These are phyloP conservation scores for Chrysoperla carnea DNA, from an alignment of 1,140 invertebrate genomes.

Conservation along the genomic window DNA sequence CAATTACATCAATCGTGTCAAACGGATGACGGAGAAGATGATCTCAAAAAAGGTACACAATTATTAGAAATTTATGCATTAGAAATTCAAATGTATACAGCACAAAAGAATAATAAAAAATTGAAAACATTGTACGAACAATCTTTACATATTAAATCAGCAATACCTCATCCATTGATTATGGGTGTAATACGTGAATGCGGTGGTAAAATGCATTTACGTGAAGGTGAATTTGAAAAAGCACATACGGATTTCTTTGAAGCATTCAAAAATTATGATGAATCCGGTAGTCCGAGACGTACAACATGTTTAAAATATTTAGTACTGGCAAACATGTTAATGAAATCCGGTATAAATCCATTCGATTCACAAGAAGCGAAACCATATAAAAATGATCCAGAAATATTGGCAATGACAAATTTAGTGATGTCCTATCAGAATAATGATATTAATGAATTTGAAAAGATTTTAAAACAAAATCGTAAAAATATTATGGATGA, in stretches of 20 bases:
- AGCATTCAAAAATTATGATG: conserved; percentile 99
- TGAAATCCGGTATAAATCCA: conserved; percentile 99
- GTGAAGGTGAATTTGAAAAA: conserved; percentile 97
- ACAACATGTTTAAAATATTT: conserved; percentile 98
- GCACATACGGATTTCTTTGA: conserved; percentile 99
- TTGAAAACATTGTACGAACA: conserved; percentile 96
- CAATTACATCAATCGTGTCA: conserved; percentile 95
- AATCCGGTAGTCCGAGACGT: conserved; percentile 91
- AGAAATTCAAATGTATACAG: conserved; percentile 99
- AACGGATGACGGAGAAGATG: conserved; percentile 98
- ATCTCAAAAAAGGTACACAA: conserved; percentile 97
- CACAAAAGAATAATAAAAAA: conserved; percentile 99
- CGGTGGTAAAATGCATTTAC: conserved; percentile 98
- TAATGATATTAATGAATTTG: conserved; percentile 98
- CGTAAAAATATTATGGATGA: conserved; percentile 97
- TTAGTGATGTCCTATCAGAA: conserved; percentile 97
- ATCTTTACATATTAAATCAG: conserved; percentile 96
- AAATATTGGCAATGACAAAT: conserved; percentile 99
- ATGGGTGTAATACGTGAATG: conserved; percentile 99
- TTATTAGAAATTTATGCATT: conserved; percentile 96
- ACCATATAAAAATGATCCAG: conserved; percentile 98
- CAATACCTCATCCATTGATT: conserved; percentile 97
- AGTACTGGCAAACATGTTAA: conserved; percentile 97
- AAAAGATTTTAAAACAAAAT: conserved; percentile 89
- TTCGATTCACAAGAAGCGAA: conserved; percentile 99